These are phyloP conservation scores for Corbicula japonica DNA, from an alignment of 2,888 invertebrate species.

Conservation along the genomic window DNA sequence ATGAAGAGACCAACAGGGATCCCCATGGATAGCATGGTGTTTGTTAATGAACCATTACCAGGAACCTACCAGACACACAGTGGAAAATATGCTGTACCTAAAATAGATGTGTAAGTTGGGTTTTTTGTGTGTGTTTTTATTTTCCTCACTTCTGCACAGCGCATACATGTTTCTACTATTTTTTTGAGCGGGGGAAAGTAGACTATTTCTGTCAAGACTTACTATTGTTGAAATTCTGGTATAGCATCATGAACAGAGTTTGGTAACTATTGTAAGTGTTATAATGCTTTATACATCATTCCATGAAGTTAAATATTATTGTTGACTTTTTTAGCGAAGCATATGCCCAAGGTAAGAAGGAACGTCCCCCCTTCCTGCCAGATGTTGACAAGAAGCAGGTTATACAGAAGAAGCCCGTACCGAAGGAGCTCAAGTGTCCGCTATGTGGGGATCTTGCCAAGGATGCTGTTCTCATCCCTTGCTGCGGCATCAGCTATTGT, in stretches of 20 bases:
- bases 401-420: slow-evolving; percentile 88
- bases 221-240: too few species aligned
- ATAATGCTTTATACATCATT: background rate
- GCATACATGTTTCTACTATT: too few species aligned
- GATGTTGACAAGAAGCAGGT: slow-evolving; percentile 83
- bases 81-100: slow-evolving; percentile 95
- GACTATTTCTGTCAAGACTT: too few species aligned
- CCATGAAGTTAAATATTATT: background rate
- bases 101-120: slow-evolving; percentile 92
- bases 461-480: slow-evolving; percentile 99
- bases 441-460: slow-evolving; percentile 96
- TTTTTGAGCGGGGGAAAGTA: too few species aligned
- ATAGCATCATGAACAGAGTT: too few species aligned
- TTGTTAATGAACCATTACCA: slow-evolving; percentile 95
- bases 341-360: slow-evolving; percentile 91
- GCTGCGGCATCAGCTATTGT: slow-evolving; percentile 99
- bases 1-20: slow-evolving; percentile 98
- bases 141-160: too few species aligned
- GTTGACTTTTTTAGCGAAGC: too few species aligned
- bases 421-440: slow-evolving; percentile 96
- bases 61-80: slow-evolving; percentile 96
- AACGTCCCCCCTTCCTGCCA: slow-evolving; percentile 90
- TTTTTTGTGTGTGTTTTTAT: background rate
- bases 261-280: background rate
- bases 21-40: slow-evolving; percentile 97